phyloP scores from a whole-genome alignment of 2,888 invertebrate genomes.

The Caenorhabditis angaria region DNA sequence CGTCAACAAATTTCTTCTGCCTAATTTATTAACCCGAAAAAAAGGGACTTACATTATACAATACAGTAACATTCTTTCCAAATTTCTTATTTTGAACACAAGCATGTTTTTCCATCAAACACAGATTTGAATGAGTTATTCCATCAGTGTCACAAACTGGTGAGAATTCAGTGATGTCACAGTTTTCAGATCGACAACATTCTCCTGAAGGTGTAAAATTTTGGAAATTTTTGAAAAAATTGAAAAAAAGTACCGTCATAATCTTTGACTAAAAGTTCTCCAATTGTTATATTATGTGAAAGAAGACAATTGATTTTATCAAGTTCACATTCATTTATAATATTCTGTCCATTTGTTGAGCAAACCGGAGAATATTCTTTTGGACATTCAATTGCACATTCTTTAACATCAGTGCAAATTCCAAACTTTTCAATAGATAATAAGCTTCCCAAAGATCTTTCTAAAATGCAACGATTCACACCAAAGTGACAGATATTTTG shows the following conservation, averaged over 20 bases:
- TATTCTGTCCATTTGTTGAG: constrained; percentile 59
- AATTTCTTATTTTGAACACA: constrained; percentile 51
- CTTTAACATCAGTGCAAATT: constrained; percentile 46
- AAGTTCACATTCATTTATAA: constrained; percentile 62
- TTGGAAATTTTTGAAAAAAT: too few species aligned
- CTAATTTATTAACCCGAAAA: not conserved
- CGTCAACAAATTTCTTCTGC: not conserved
- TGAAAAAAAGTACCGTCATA: constrained; percentile 53
- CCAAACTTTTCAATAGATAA: constrained; percentile 58
- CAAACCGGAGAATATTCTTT: constrained; percentile 62
- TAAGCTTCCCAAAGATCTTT: constrained; percentile 47
- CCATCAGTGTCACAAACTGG: constrained; percentile 57
- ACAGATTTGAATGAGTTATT: constrained; percentile 61
- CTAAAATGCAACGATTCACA: constrained; percentile 59
- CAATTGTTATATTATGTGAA: constrained; percentile 38
- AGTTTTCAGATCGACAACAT: constrained; percentile 51
- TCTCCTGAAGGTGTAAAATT: too few species aligned
- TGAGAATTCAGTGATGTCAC: constrained; percentile 38
- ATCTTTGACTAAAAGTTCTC: constrained; percentile 35
- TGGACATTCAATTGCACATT: constrained; percentile 53
- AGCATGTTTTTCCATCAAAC: constrained; percentile 54
- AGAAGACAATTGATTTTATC: constrained; percentile 56
- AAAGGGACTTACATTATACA: constrained; percentile 29
- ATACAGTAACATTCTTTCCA: constrained; percentile 43
- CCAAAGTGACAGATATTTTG: constrained; percentile 66